Evolutionary conservation across 1,140 invertebrate genomes (phyloP).

Genomic region (Drosophila lini): DNA sequence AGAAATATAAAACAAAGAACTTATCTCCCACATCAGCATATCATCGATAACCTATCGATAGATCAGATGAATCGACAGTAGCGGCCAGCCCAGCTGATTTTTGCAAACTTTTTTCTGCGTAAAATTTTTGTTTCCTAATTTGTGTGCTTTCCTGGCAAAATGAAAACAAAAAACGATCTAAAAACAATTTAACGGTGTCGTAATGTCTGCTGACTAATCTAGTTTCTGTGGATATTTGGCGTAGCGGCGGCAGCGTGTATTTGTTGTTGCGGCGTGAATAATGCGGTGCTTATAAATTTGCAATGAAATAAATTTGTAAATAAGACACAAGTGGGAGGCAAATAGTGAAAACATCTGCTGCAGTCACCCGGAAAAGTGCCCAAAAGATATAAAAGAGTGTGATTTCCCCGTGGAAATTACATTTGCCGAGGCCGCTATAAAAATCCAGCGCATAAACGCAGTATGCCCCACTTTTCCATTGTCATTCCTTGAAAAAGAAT

Average conservation of each 20-base stretch:
- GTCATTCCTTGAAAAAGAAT: conserved; percentile 13
- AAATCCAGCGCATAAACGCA: conserved; percentile 6
- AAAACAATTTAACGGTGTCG: neutral
- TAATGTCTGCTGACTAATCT: conserved; percentile 14
- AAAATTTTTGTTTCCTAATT: neutral
- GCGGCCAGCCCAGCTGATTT: neutral
- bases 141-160: conserved; percentile 12
- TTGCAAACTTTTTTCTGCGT: neutral
- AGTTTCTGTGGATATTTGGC: neutral
- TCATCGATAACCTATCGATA: neutral
- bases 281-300: conserved; percentile 5
- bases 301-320: conserved; percentile 2
- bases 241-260: neutral
- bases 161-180: neutral
- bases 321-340: neutral
- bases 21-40: too few species aligned
- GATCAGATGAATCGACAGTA: neutral
- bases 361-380: neutral
- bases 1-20: too few species aligned
- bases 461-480: conserved; percentile 24
- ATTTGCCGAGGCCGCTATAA: neutral
- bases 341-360: conserved; percentile 5
- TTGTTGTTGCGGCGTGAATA: conserved; percentile 12
- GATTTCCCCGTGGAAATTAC: neutral
- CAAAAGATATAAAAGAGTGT: neutral